Conservation (phyloP, 1,140 invertebrate genomes). For the Drosophila subpulchrella region DNA sequence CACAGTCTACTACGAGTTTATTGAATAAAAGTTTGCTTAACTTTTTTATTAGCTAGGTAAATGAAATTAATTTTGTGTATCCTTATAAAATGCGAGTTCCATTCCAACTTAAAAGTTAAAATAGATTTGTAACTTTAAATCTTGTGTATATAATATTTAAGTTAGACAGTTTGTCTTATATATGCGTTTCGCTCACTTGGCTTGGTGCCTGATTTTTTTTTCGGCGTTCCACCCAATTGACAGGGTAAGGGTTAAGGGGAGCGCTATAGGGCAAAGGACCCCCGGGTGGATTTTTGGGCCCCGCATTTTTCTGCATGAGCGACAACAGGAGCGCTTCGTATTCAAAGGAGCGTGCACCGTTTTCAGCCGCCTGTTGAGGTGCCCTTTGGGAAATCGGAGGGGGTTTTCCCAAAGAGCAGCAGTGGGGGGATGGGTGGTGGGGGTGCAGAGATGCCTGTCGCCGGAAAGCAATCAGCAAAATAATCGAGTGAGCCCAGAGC, state of each 20-base stretch:
- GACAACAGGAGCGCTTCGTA: constrained; percentile 48
- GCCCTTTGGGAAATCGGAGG: constrained; percentile 38
- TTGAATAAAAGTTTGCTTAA: too few relatives aligned
- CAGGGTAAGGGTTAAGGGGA: not conserved
- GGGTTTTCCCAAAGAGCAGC: not conserved
- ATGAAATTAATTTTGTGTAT: too few relatives aligned
- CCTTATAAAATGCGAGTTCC: too few relatives aligned
- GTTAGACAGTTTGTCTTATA: not conserved
- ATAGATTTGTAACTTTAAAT: too few relatives aligned
- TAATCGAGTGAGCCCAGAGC: constrained; percentile 72
- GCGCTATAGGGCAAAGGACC: constrained; percentile 19
- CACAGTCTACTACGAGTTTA: too few relatives aligned
- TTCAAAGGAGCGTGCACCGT: constrained; percentile 53
- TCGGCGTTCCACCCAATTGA: constrained; percentile 46
- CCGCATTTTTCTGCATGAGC: constrained; percentile 76
- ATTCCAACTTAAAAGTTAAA: too few relatives aligned
- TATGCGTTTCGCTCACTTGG: constrained; percentile 1
- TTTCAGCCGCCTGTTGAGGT: constrained; percentile 55
- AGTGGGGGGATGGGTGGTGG: not conserved
- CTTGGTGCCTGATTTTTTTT: constrained; percentile 3
- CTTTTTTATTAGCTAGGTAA: too few relatives aligned
- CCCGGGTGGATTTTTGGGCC: constrained; percentile 32
- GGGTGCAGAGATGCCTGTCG: constrained; percentile 48
- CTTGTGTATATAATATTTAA: not conserved
- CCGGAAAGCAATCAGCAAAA: constrained; percentile 80